Percentiles rank a stretch among this genome's conserved stretches.
These are phyloP conservation scores for Loris lydekkerianus DNA, from an alignment of 2,797 vertebrate genomes.

Conservation along the genomic window DNA sequence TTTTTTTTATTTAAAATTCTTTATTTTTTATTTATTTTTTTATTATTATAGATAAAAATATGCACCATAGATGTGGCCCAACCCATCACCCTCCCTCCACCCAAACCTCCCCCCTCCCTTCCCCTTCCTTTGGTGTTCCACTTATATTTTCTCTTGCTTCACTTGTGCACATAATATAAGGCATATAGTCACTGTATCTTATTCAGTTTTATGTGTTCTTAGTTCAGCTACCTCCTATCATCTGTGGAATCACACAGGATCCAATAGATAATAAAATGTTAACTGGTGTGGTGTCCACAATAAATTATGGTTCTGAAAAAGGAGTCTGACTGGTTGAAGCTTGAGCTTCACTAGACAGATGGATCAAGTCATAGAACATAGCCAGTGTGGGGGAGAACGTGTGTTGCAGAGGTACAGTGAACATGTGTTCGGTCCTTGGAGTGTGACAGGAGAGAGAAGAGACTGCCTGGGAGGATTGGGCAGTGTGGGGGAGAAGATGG, in stretches of 20 bases:
- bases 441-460: neutral
- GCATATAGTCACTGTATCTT: neutral
- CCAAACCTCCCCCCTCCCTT: no score
- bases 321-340: neutral
- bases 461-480: neutral
- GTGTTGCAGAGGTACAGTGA: neutral
- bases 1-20: no score
- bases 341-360: neutral
- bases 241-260: neutral
- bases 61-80: no score
- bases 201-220: neutral
- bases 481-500: neutral
- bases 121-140: neutral
- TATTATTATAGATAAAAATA: no score
- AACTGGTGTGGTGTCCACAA: neutral
- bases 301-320: slow-evolving; percentile 11
- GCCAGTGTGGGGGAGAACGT: rapidly evolving
- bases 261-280: neutral
- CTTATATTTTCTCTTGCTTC: neutral
- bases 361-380: neutral
- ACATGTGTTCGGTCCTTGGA: neutral
- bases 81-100: no score
- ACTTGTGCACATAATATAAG: neutral
- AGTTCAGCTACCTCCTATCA: neutral
- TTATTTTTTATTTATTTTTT: no score